A percentile compares a stretch with the other conserved stretches of the same genome.
Conservation (phyloP, 2,888 invertebrate species). For the Choreutis nemorana region DNA sequence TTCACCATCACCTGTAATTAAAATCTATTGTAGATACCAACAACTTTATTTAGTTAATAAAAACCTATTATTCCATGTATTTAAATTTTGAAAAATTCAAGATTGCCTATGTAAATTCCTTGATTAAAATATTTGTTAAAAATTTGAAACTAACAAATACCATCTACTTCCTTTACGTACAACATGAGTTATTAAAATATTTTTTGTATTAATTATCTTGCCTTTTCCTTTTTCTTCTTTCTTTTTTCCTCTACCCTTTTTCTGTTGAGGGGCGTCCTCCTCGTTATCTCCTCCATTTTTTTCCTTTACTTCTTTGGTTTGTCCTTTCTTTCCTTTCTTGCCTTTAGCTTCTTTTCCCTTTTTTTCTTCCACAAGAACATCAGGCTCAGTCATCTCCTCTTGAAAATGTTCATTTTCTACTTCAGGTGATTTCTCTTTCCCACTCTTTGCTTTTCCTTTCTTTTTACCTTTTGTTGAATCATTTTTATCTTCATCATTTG, state of each 20-base stretch:
- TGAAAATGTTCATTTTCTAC: no score
- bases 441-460: neutral
- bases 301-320: conserved; percentile 22
- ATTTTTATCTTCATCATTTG: conserved; percentile 24
- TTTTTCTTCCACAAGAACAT: conserved; percentile 10
- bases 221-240: conserved; percentile 40
- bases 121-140: neutral
- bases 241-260: conserved; percentile 42
- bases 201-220: conserved; percentile 11
- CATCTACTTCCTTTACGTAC: no score
- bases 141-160: no score
- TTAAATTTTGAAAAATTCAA: conserved; percentile 1
- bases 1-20: conserved; percentile 29
- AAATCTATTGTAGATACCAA: conserved; percentile 4
- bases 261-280: conserved; percentile 25
- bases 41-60: neutral
- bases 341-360: conserved; percentile 14
- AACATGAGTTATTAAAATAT: neutral
- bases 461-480: no score
- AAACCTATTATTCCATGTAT: neutral
- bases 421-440: neutral
- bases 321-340: conserved; percentile 9
- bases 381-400: no score
- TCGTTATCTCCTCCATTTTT: conserved; percentile 19
- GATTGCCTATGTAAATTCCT: neutral